phyloP scores from a whole-genome alignment of 2,888 invertebrate species.

The Epicampocera succincta region DNA sequence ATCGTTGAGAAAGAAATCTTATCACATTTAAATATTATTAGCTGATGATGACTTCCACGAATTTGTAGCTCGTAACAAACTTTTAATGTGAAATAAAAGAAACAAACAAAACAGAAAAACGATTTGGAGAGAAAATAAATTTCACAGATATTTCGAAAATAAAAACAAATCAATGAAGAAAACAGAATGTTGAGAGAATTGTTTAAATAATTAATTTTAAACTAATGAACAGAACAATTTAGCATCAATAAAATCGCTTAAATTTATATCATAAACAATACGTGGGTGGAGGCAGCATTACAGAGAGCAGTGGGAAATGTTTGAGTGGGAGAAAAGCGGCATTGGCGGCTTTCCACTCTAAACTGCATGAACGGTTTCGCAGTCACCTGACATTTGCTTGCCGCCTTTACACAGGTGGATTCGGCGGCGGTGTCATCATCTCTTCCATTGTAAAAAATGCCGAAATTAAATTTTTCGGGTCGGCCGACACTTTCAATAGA shows the following conservation, averaged over 20 bases:
- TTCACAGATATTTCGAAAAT: slow-evolving; percentile 14
- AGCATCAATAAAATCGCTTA: slow-evolving; percentile 46
- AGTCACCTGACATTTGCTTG: too few species aligned
- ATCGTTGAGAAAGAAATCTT: slow-evolving; percentile 62
- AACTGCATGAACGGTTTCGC: too few species aligned
- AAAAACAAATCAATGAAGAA: slow-evolving; percentile 27
- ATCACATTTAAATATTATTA: slow-evolving; percentile 66
- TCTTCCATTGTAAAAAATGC: too few species aligned
- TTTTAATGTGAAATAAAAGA: slow-evolving; percentile 38
- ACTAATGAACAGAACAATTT: slow-evolving; percentile 63
- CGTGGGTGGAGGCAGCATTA: slow-evolving; percentile 24
- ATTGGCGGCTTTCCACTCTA: too few species aligned
- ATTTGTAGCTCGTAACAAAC: slow-evolving; percentile 36
- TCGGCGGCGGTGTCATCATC: too few species aligned
- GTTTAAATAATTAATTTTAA: slow-evolving; percentile 62
- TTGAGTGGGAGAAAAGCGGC: too few species aligned
- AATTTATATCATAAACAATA: slow-evolving; percentile 32
- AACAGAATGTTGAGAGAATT: slow-evolving; percentile 51
- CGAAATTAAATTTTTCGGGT: too few species aligned
- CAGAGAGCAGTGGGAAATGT: too few species aligned
- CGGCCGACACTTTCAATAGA: too few species aligned
- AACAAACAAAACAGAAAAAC: background rate
- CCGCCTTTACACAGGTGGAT: too few species aligned
- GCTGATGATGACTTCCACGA: slow-evolving; percentile 61
- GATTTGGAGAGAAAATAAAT: slow-evolving; percentile 29